Base-by-base conservation (phyloP, 92 coral and sea anemone species). In the Epizoanthus illoricatus region DNA sequence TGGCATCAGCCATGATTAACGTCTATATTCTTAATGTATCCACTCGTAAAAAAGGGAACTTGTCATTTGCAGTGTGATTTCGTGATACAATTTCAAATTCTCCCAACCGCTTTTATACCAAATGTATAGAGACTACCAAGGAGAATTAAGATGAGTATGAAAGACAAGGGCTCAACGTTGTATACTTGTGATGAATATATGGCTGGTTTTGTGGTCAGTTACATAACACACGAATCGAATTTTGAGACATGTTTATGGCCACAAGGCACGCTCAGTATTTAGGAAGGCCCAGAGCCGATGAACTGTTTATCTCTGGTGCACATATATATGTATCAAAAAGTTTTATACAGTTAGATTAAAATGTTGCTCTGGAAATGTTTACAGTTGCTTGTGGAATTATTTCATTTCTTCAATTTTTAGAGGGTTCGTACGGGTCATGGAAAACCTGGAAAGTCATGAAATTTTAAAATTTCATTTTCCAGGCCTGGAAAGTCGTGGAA, bases 321-420 rank as follows among this genome's bases (percentile, higher is more conserved):
- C 56, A 36, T 42, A 12, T 42, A 12, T 66, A 63, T 78, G 71
- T 78, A 78, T 63, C 21, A 70, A 78, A 62, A 61, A 41, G 56
- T 78, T 78, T 78, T 72, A 19, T 59, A 76, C 73, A 68, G 43
- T 39, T 68, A 52, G 52, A 68, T 68, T 68, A 68, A 68, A 68
- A 68, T 16, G 73, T 68, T 68, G 73, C 49, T 23, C 73, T 52
- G 56, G 56, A 36, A 68, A 2, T 5, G 2, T 68, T 16, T 68
- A 20, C 73, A 33, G 39, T 19, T 9, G 21, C 28, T 33, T 39
- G 73, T 68, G 73, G 4, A 65, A 6, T 65, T 65, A 24, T 24
- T 15, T 64, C 16, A 8, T 24, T 12, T 64, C 20, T 62, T 24
- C 23, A 8, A 18, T 62, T 5, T 19, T 5, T 4, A 18, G 7